Base-by-base conservation (phyloP, 1,140 invertebrate genomes). In the Platyscapa corneri region DNA sequence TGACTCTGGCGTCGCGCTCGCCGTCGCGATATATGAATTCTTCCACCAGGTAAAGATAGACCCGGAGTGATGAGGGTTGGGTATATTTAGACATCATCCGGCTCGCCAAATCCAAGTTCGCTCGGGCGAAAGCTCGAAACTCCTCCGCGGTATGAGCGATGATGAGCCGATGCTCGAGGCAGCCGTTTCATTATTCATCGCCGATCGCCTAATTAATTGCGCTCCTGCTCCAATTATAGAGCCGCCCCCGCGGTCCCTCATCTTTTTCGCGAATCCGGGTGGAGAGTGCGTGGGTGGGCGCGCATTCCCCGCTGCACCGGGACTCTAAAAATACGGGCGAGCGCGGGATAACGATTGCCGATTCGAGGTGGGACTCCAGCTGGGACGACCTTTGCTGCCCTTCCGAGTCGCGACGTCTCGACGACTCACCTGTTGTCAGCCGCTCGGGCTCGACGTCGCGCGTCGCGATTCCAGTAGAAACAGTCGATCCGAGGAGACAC, bases 71-170 rank as follows among this genome's bases (percentile, higher is more conserved):
- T 92, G 92, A 91, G 92, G 91, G 91, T 90, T 88, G 90, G 88
- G 87, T 93, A 93, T 92, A 93, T 93, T 93, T 93, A 93, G 92
- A 93, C 92, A 91, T 93, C 90, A 90, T 88, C 87, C 88, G 87
- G 91, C 91, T 93, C 92, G 92, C 93, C 93, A 93, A 92, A 93
- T 90, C 90, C 90, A 88, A 92, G 90, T 89, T 88, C 82, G 86
- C 32, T 67, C 65, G 37, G 53, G 27, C 82, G 74, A 77, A 78
- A 84, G 49, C 74, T 74, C 39, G 39, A 74, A 42, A 74, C 81
- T 72, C 49, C 72, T 32, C 37, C 34, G 46, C n/a, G n/a, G 49
- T 49, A 82, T 82, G 80, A 82, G 67, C 30, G 42, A 82, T 82
- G 80, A 72, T n/a, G 70, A 30, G 77, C n/a, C 46, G 75, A 49